phyloP scores from a whole-genome alignment of 2,888 invertebrate species.

The Rhagonycha lutea region DNA sequence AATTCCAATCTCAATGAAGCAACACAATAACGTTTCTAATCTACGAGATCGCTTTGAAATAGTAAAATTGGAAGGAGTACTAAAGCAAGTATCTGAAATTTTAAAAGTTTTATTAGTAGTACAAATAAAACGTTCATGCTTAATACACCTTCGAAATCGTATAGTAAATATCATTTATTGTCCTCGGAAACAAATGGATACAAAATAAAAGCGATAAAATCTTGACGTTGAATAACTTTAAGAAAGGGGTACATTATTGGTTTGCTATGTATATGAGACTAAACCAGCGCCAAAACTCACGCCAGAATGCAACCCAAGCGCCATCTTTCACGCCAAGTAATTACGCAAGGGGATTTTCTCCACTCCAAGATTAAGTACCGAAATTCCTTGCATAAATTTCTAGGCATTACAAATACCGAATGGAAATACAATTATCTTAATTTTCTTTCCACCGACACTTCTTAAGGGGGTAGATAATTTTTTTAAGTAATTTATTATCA shows the following conservation, averaged over 20 bases:
- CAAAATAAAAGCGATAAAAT: not conserved
- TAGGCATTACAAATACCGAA: slow-evolving; percentile 52
- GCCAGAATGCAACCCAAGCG: slow-evolving; percentile 47
- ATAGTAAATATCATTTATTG: not conserved
- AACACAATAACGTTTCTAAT: not conserved
- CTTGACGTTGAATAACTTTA: slow-evolving; percentile 21
- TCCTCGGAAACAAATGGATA: not conserved
- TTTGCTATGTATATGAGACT: slow-evolving; percentile 27
- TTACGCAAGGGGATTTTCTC: slow-evolving; percentile 53
- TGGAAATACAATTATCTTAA: slow-evolving; percentile 55
- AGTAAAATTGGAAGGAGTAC: not conserved
- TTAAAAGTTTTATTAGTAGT: not conserved
- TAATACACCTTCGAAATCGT: not conserved
- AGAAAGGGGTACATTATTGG: slow-evolving; percentile 30
- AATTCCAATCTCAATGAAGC: not conserved
- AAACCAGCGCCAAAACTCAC: slow-evolving; percentile 30
- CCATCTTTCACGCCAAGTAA: slow-evolving; percentile 52
- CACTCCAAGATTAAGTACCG: slow-evolving; percentile 52
- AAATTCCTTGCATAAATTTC: slow-evolving; percentile 53
- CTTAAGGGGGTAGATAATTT: slow-evolving; percentile 46
- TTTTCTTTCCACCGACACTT: slow-evolving; percentile 48
- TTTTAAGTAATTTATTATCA: slow-evolving; percentile 39
- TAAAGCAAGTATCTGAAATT: not conserved
- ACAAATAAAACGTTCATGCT: not conserved
- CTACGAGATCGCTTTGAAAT: not conserved